Evolutionary conservation across 2,113 vertebrate species (phyloP).

Genomic region (Tinamus guttatus): DNA sequence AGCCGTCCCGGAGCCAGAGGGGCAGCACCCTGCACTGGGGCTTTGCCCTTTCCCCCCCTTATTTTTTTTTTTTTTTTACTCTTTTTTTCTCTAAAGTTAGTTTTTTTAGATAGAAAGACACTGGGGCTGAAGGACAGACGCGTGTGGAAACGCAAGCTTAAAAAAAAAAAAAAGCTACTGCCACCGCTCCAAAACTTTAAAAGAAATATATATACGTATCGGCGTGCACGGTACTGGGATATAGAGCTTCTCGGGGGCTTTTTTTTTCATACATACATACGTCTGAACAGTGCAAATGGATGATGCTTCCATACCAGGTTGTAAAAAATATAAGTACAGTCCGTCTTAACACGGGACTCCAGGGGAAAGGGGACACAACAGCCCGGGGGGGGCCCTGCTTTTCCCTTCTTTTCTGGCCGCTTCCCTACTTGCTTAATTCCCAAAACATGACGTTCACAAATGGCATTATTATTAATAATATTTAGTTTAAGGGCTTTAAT

Average conservation of each 20-base stretch:
- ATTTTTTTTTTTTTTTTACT: conserved; percentile 44
- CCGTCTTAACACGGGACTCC: background rate
- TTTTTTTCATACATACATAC: conserved; percentile 73
- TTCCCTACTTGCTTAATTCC: conserved; percentile 39
- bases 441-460: conserved; percentile 51
- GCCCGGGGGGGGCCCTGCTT: background rate
- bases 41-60: background rate
- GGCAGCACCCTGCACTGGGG: conserved; percentile 60
- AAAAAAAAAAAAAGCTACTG: conserved; percentile 59
- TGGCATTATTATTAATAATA: conserved; percentile 64
- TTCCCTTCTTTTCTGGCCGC: background rate
- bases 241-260: conserved; percentile 52
- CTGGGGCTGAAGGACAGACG: conserved; percentile 49
- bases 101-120: conserved; percentile 60
- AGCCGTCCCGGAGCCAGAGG: conserved; percentile 53
- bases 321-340: conserved; percentile 62
- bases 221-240: conserved; percentile 40
- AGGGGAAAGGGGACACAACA: background rate
- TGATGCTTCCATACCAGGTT: conserved; percentile 71
- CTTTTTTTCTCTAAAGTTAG: conserved; percentile 52
- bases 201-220: conserved; percentile 75
- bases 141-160: conserved; percentile 65
- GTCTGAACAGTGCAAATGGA: conserved; percentile 76
- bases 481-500: conserved; percentile 75
- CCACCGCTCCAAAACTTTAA: conserved; percentile 72